Percentiles rank a stretch among this genome's conserved stretches.
phyloP scores from a whole-genome alignment of 2,113 vertebrate species.

The Theristicus caerulescens region DNA sequence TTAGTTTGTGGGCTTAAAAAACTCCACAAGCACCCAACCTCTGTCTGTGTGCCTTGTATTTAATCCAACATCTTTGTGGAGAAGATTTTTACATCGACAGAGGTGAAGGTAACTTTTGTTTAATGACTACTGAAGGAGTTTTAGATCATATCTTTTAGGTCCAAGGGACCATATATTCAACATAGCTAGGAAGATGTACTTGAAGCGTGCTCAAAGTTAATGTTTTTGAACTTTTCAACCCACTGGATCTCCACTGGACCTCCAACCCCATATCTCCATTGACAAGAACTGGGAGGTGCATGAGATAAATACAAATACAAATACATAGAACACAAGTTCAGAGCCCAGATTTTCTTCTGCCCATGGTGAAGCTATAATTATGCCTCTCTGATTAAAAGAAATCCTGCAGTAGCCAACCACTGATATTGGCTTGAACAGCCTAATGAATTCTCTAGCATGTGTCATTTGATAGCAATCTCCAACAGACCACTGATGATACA shows the following conservation, averaged over 20 bases:
- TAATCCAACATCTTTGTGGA: background rate
- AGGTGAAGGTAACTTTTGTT: background rate
- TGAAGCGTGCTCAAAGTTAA: background rate
- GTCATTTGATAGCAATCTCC: background rate
- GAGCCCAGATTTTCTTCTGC: background rate
- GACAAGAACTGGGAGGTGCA: background rate
- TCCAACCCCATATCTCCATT: background rate
- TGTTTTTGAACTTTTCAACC: background rate
- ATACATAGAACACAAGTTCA: background rate
- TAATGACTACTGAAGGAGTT: background rate
- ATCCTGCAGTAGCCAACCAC: background rate
- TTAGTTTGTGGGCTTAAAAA: background rate
- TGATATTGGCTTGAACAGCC: background rate
- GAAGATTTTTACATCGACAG: background rate
- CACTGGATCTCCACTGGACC: background rate
- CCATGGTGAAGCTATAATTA: background rate
- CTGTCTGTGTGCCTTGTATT: background rate
- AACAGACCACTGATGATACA: background rate
- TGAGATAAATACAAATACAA: background rate
- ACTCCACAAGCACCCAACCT: accelerated
- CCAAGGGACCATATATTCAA: background rate
- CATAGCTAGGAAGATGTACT: background rate
- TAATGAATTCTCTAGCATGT: background rate
- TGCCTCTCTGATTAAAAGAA: background rate
- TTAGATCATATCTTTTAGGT: background rate